These are phyloP conservation scores for Drosophila jambulina DNA, from an alignment of 1,140 invertebrate species.

Conservation along the genomic window DNA sequence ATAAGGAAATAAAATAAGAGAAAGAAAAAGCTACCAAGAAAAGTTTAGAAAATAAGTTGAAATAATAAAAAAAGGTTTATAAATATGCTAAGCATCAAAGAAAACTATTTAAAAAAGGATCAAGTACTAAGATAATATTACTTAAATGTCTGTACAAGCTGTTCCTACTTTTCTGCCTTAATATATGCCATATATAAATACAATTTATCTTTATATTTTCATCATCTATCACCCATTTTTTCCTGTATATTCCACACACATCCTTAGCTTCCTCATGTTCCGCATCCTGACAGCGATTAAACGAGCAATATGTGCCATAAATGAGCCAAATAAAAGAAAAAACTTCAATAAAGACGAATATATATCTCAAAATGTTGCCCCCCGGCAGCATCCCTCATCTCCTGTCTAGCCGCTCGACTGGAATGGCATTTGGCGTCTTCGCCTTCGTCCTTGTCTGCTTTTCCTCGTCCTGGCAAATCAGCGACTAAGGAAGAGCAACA, in stretches of 20 bases:
- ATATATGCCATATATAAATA: no score
- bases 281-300: conserved; percentile 74
- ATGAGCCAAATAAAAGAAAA: conserved; percentile 78
- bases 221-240: background rate
- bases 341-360: conserved; percentile 65
- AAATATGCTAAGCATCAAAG: background rate
- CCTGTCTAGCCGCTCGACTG: conserved; percentile 55
- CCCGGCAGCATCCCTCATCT: background rate
- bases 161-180: no score
- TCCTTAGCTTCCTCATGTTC: conserved; percentile 14
- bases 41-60: no score
- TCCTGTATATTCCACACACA: conserved; percentile 16
- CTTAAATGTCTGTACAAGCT: no score
- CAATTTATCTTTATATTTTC: background rate
- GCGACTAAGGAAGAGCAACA: conserved; percentile 25
- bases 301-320: conserved; percentile 80
- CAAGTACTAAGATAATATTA: background rate
- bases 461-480: conserved; percentile 57
- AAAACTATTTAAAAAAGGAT: background rate
- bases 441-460: background rate
- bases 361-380: conserved; percentile 30
- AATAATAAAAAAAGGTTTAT: background rate
- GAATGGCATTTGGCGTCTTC: conserved; percentile 52
- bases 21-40: no score
- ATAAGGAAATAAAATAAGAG: background rate